Evolutionary conservation across 2,113 vertebrate species (phyloP).

Genomic region (Fulica atra): DNA sequence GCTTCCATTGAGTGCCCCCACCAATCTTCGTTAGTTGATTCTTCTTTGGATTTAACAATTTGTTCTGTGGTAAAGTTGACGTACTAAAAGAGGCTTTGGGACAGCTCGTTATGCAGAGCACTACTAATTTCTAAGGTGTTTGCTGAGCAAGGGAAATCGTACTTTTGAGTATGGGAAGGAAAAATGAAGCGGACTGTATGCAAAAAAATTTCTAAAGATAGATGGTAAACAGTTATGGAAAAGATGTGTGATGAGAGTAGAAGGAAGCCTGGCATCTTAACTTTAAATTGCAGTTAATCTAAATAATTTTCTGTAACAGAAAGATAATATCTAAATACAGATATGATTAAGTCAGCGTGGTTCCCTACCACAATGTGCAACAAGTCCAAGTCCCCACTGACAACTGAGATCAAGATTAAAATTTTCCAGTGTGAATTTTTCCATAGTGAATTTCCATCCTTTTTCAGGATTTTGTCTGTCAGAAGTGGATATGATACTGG

Average conservation of each 20-base stretch:
- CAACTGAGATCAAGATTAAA: neutral
- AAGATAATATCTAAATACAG: conserved; percentile 10
- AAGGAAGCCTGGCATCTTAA: neutral
- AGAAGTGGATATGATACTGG: neutral
- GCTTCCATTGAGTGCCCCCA: neutral
- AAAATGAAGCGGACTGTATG: neutral
- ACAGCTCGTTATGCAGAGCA: neutral
- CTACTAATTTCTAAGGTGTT: neutral
- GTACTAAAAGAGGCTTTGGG: neutral
- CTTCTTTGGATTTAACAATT: neutral
- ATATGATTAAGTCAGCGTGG: neutral
- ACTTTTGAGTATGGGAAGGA: neutral
- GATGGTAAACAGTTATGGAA: neutral
- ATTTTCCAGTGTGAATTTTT: neutral
- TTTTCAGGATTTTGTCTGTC: neutral
- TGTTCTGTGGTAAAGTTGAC: neutral
- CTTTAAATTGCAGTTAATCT: neutral
- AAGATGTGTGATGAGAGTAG: neutral
- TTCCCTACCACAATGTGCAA: neutral
- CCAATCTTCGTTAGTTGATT: neutral
- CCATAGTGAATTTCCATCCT: neutral
- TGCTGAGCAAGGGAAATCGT: neutral
- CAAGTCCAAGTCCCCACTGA: neutral
- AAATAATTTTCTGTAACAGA: neutral
- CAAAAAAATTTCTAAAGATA: neutral